Base-by-base conservation (phyloP, 1,140 invertebrate species). In the Calycopis cecrops region DNA sequence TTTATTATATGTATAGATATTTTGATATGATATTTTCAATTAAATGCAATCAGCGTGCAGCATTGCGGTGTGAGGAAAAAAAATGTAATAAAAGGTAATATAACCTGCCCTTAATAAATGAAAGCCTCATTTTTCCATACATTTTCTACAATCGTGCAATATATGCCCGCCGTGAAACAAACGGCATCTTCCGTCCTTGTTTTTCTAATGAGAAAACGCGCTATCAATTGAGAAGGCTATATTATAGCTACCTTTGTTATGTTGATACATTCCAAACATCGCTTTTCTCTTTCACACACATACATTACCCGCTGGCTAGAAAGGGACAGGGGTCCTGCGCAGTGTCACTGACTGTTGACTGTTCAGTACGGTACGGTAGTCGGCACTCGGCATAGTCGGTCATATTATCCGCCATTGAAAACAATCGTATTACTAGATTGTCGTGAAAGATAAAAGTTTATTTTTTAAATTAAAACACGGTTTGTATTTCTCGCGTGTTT, bases 261-360 rank as follows among this genome's bases (percentile, higher is more conserved):
- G 64, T 72, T 65, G 64, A 64, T 67, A 71, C 73, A 84, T 84
- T 82, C 79, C 77, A 69, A 67, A 48, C 63, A 67, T 71, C 62
- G 48, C 40, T 58, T 53, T 35, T 80, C 79, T 75, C 71, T 37
- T 56, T 82, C 67, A 40, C 49, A 57, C 70, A n/a, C 38, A 52
- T 53, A 47, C 6, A 11, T 17, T 18, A 16, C 56, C 9, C n/a
- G 10, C 14, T 40, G 11, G 66, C 62, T 57, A 58, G 65, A 77
- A 35, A 67, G 72, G 71, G 73, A 74, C 47, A 55, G 71, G 53
- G 47, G 21, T 57, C 73, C 9, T 44, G 40, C 40, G 14, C 60
- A 38, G 70, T 75, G 76, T 72, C 79, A 84, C 74, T 84, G 80
- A 81, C 82, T 81, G 68, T 28, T 84, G 82, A 85, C 82, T 74